Base-by-base conservation (phyloP, 1,140 invertebrate species). In the Drosophila insularis region DNA sequence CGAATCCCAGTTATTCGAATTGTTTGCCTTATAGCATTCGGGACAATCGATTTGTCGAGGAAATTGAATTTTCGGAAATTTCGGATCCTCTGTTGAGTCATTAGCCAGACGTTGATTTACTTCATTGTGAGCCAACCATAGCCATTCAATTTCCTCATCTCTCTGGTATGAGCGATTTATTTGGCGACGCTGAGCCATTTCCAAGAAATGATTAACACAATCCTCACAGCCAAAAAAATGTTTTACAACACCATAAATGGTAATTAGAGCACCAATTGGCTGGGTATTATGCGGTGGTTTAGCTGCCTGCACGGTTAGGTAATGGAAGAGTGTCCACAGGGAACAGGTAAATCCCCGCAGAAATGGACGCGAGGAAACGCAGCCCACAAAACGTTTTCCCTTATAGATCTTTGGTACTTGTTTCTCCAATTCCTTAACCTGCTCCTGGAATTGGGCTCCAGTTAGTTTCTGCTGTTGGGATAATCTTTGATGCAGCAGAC, bases 311-410 rank as follows among this genome's bases (percentile, higher is more conserved):
- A 99, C 96, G 6, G 97, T 98, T 3, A 99, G 91, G 53, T 96
- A 96, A 91, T 99, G 98, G 90, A 99, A 99, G 67, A 98, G 92
- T 31, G 95, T 96, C 98, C 98, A 99, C 17, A 99, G 92, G 1
- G 97, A 95, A 93, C 98, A 99, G 1, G 98, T 97, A 92, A 98
- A 99, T 2, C 98, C 97, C 53, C 98, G 94, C 64, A 93, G 94
- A 27, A 93, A 92, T 1, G 95, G 92, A 31, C 93, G 92, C 4
- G 85, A 76, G 11, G 59, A 56, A 82, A 94, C 94, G 91, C 98
- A 99, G 14, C 95, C 95, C 1, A 86, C 61, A 40, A 76, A 73
- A 0, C 79, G 82, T 11, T 46, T 98, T 98, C 11, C 95, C 32
- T 81, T 87, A 31, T 84, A 90, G 1, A 89, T 31, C 74, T 46